A percentile compares a stretch with the other conserved stretches of the same genome.
phyloP scores from a whole-genome alignment of 2,797 vertebrate genomes.

The Crenichthys baileyi region DNA sequence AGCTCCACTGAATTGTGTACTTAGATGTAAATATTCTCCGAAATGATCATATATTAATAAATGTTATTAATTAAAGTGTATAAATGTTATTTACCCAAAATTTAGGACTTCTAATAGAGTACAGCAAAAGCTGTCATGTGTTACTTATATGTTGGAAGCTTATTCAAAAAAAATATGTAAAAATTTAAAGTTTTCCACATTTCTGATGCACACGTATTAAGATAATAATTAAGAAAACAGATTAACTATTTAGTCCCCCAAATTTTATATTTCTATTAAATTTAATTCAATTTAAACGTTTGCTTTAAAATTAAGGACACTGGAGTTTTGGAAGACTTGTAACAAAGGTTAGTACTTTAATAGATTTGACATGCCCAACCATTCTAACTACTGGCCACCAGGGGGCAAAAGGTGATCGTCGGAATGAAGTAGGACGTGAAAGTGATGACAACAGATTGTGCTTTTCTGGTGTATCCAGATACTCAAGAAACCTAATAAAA shows the following conservation, averaged over 20 bases:
- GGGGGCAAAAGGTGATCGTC: neutral
- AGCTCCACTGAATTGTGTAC: neutral
- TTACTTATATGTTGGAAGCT: neutral
- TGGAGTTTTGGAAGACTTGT: neutral
- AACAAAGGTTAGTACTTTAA: too few relatives aligned
- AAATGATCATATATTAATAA: too few relatives aligned
- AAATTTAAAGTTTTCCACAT: too few relatives aligned
- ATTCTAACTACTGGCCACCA: slow-evolving; percentile 4
- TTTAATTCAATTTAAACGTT: neutral
- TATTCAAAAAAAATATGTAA: neutral
- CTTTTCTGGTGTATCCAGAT: neutral
- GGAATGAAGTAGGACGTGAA: neutral
- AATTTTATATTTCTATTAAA: neutral
- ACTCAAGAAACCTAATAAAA: neutral
- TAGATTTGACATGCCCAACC: too few relatives aligned
- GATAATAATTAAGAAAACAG: too few relatives aligned
- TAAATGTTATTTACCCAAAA: neutral
- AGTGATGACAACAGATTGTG: neutral
- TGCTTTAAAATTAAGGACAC: neutral
- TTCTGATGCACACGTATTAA: neutral
- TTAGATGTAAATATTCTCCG: neutral
- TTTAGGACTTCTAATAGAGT: neutral
- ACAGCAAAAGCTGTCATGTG: neutral
- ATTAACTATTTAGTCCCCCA: too few relatives aligned
- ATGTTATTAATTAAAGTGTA: neutral